Evolutionary conservation across 1,140 invertebrate species (phyloP), one percentile per base, ranked within the genome.

Genomic region (Hylaeus anthracinus): DNA sequence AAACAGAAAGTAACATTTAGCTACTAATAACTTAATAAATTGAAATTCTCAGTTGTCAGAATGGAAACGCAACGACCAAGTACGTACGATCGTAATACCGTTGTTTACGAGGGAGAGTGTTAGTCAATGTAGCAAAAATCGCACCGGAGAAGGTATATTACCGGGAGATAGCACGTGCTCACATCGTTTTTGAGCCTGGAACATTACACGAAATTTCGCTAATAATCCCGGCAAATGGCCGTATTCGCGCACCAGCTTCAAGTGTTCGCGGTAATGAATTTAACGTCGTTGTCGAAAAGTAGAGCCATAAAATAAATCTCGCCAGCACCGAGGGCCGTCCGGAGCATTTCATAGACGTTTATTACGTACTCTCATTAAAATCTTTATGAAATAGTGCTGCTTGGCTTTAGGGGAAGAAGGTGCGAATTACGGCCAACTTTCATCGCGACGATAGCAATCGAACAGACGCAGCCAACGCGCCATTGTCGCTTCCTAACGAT

Each of bases 351-450:
- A 85, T 78, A 82, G 82, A 80, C 88, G 82, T 88, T 89, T 89
- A 87, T 87, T 88, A 87, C 85, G 76, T 83, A 79, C 85, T 87
- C 86, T 89, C 83, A 89, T 89, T 89, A 89, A 89, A 88, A 88
- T 86, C 84, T 86, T 86, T 83, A 76, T 86, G 82, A 88, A 85
- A 88, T 88, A 84, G 73, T 81, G 82, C 73, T 61, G 72, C 58
- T 48, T 37, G 66, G 55, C 82, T 80, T 79, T 71, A 75, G 70
- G 71, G 51, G 56, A 74, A 81, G 72, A 79, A 72, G 63, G 61
- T 53, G 60, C 60, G 75, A 67, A 73, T 67, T 70, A 73, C 53
- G 60, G 41, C 5, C 53, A 65, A 81, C 58, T 73, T 66, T 53
- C 63, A 58, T 86, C 60, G 53, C 14, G n/a, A 37, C 51, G 73